Base-by-base conservation (phyloP, 2,113 vertebrate species). In the Hippocampus barbouri region DNA sequence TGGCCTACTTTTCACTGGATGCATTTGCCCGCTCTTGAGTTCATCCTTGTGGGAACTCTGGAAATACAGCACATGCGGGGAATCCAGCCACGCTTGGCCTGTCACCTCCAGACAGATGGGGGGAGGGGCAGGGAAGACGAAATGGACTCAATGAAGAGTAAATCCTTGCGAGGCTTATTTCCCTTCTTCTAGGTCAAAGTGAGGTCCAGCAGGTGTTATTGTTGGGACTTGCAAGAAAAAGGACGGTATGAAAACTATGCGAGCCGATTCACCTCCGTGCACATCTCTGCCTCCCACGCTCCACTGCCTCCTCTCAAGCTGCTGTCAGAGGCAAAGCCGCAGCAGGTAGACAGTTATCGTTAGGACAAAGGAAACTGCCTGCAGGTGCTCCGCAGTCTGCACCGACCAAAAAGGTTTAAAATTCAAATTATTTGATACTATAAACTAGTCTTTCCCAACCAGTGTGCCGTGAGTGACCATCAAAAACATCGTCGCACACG, bases 1-100 rank as follows among this genome's bases (percentile, higher is more conserved):
- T 91, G 90, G 81, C 90, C 91, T 91, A 92, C 78, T 90, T 92
- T 90, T 76, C 66, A 64, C 40, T 80, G 72, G 30, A 34, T 34
- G 30, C 30, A 34, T 34, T 34, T 83, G 79, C 84, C 76, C 72
- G 79, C 85, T 71, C 47, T n/a, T 43, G 69, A 73, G 70, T 74
- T 70, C 69, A 8, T 74, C 73, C 87, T 86, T 83, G 66, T 82
- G 87, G 87, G 88, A 86, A 73, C 72, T 70, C 68, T 69, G 77
- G 79, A 83, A 81, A 86, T 81, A 77, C 74, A 79, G 71, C 83
- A 76, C 73, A 84, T 66, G 81, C 74, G 82, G 75, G 74, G 72
- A 74, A 74, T 85, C 87, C 79, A 82, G 83, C 84, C 79, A 91
- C 65, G 89, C 89, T 89, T 89, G 88, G 85, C 75, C 82, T 85